Percentiles rank a stretch among this genome's conserved stretches.
These are phyloP conservation scores for Acyrthosiphon pisum DNA, from an alignment of 1,140 invertebrate species.

Conservation along the genomic window DNA sequence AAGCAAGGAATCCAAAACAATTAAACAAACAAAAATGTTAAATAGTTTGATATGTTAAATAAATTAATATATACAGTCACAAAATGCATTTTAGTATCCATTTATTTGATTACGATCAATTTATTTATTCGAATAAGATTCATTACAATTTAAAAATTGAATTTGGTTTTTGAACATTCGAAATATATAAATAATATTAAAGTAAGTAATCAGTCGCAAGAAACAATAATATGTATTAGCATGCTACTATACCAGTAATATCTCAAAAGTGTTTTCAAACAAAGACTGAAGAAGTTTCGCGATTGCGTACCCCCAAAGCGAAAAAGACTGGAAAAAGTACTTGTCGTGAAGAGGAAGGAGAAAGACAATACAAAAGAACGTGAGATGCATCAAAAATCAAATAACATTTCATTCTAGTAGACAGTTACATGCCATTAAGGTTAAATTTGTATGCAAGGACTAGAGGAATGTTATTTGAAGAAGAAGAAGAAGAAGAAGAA, in stretches of 20 bases:
- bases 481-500: neutral
- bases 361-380: slow-evolving; percentile 9
- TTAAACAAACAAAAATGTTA: neutral
- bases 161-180: neutral
- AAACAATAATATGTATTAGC: neutral
- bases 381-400: neutral
- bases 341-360: neutral
- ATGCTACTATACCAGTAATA: neutral
- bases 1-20: neutral
- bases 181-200: slow-evolving; percentile 6
- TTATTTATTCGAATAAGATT: neutral
- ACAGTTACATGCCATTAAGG: neutral
- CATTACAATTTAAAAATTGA: neutral
- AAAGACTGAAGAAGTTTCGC: neutral
- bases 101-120: neutral
- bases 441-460: neutral
- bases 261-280: neutral
- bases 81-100: neutral
- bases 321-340: neutral
- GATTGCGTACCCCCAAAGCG: neutral
- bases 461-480: neutral
- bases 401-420: neutral
- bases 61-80: neutral
- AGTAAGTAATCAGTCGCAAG: neutral
- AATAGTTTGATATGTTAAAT: neutral